Evolutionary conservation across 2,113 vertebrate species (phyloP).

Genomic region (Pipra filicauda): DNA sequence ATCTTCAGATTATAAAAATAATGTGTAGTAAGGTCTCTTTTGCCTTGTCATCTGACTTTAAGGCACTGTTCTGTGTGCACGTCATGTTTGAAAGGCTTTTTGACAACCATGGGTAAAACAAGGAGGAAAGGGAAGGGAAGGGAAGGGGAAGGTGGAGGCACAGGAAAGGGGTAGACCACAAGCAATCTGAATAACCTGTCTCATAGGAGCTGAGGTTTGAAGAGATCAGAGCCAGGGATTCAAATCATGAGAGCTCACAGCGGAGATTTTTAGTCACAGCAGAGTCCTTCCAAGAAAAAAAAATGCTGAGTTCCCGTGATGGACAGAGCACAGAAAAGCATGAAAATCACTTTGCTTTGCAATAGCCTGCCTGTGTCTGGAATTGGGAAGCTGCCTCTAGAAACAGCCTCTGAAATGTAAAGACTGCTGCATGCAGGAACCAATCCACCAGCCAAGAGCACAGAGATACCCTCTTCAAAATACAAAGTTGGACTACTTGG

Average conservation of each 20-base stretch:
- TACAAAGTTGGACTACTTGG: background rate
- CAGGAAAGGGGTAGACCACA: background rate
- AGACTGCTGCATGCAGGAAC: background rate
- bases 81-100: background rate
- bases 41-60: background rate
- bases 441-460: background rate
- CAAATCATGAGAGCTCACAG: background rate
- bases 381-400: background rate
- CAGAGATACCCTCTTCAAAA: background rate
- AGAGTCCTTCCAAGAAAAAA: background rate
- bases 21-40: background rate
- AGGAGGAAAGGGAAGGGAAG: background rate
- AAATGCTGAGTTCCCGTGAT: background rate
- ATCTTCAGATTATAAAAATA: background rate
- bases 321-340: background rate
- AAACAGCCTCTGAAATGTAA: background rate
- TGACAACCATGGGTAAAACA: background rate
- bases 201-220: background rate
- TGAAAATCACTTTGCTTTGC: constrained; percentile 36
- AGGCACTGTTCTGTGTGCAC: background rate
- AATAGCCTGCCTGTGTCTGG: background rate
- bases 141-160: background rate
- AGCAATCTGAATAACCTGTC: background rate
- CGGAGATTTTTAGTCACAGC: constrained; percentile 18
- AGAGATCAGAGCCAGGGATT: background rate